Percentiles rank a stretch among this genome's conserved stretches.
These are phyloP conservation scores for Malurus alboscapulatus DNA, from an alignment of 2,113 vertebrate species.

Conservation along the genomic window DNA sequence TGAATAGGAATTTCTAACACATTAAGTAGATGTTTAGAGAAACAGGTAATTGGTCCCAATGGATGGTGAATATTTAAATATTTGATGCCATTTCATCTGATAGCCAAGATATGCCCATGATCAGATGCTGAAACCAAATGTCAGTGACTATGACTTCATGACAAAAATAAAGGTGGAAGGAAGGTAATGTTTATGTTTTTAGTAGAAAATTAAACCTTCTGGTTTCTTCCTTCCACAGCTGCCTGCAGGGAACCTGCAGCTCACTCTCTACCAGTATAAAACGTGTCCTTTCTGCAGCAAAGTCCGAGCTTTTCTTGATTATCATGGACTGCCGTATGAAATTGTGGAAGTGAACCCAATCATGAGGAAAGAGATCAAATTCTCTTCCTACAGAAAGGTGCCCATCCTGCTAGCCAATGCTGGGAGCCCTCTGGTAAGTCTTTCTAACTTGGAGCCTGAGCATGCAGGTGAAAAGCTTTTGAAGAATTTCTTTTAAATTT, in stretches of 20 bases:
- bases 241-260: slow-evolving; percentile 56
- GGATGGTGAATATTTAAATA: background rate
- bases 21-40: background rate
- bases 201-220: background rate
- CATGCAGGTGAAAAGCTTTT: background rate
- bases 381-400: slow-evolving; percentile 94
- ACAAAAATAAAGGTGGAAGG: background rate
- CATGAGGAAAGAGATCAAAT: slow-evolving; percentile 91
- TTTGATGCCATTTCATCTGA: background rate
- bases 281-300: slow-evolving; percentile 99
- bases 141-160: background rate
- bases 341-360: slow-evolving; percentile 96
- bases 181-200: background rate
- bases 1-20: background rate
- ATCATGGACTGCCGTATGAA: slow-evolving; percentile 86
- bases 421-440: slow-evolving; percentile 74
- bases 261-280: slow-evolving; percentile 97
- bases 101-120: background rate
- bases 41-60: background rate
- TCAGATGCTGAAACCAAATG: background rate
- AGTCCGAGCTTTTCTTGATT: slow-evolving; percentile 93
- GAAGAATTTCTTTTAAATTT: background rate
- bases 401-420: slow-evolving; percentile 82
- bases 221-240: slow-evolving; percentile 31
- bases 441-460: background rate